phyloP scores from a whole-genome alignment of 1,140 invertebrate genomes.

The Penaeus chinensis region DNA sequence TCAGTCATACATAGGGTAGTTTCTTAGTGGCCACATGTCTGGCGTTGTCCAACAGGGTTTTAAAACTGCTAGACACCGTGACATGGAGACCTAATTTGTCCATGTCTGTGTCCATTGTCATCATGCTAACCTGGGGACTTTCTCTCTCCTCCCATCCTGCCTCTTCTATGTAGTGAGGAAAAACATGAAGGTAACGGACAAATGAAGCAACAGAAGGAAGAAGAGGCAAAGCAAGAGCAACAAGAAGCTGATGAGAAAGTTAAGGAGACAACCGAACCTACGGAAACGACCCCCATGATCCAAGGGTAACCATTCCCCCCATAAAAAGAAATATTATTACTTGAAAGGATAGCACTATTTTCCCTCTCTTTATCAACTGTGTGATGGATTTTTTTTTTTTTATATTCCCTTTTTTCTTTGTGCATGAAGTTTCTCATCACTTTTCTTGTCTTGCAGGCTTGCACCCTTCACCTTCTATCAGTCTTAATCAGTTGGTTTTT shows the following conservation, averaged over 20 bases:
- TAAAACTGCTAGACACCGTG: too few species aligned
- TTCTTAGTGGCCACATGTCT: too few species aligned
- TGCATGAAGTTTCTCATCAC: too few species aligned
- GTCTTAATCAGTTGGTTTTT: too few species aligned
- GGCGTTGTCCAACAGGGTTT: too few species aligned
- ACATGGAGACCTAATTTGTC: neutral
- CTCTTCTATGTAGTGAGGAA: conserved; percentile 34
- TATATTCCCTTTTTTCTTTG: too few species aligned
- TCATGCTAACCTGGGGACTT: conserved; percentile 15
- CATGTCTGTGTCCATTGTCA: neutral
- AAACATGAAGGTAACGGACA: conserved; percentile 51
- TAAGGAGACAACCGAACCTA: conserved; percentile 45
- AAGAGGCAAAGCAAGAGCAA: conserved; percentile 25
- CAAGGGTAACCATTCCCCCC: conserved; percentile 23
- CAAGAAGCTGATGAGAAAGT: conserved; percentile 32
- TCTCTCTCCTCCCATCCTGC: conserved; percentile 3
- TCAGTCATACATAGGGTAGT: too few species aligned
- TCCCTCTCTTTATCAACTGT: too few species aligned
- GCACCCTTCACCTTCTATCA: too few species aligned
- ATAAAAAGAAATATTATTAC: neutral
- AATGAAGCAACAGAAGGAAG: conserved; percentile 46
- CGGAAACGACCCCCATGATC: conserved; percentile 58
- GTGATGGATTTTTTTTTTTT: too few species aligned
- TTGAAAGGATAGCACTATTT: too few species aligned
- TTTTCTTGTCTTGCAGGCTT: too few species aligned